phyloP scores from a whole-genome alignment of 2,888 invertebrate species.

The Lapara coniferarum region DNA sequence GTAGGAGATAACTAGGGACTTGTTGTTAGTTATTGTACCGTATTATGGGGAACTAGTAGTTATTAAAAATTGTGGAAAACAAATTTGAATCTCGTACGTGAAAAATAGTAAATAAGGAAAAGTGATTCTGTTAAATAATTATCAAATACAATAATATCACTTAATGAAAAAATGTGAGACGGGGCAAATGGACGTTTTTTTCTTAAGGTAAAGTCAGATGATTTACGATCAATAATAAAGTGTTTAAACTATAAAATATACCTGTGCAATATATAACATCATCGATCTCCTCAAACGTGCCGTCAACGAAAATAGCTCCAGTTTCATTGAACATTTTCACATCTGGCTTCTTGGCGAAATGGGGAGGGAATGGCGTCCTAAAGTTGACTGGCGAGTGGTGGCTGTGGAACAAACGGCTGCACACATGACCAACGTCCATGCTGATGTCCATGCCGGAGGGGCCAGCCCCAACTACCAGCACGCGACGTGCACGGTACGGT shows the following conservation, averaged over 20 bases:
- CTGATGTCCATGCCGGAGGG: constrained; percentile 90
- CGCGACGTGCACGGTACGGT: constrained; percentile 80
- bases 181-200: no score
- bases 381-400: constrained; percentile 74
- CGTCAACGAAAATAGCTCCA: constrained; percentile 84
- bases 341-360: constrained; percentile 80
- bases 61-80: no score
- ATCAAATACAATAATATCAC: no score
- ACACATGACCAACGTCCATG: constrained; percentile 81
- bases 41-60: no score
- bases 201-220: not conserved
- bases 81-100: no score
- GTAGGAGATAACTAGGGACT: no score
- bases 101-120: no score
- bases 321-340: constrained; percentile 77
- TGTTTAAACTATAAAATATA: constrained; percentile 34
- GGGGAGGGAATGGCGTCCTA: constrained; percentile 69
- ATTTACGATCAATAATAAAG: not conserved
- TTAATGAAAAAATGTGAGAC: no score
- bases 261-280: constrained; percentile 90
- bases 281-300: constrained; percentile 84
- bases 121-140: no score
- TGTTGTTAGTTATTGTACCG: no score
- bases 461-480: constrained; percentile 88
- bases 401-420: constrained; percentile 76